Evolutionary conservation across 2,797 vertebrate genomes (phyloP), one percentile per base, ranked within the genome.

Genomic region (Numenius phaeopus): DNA sequence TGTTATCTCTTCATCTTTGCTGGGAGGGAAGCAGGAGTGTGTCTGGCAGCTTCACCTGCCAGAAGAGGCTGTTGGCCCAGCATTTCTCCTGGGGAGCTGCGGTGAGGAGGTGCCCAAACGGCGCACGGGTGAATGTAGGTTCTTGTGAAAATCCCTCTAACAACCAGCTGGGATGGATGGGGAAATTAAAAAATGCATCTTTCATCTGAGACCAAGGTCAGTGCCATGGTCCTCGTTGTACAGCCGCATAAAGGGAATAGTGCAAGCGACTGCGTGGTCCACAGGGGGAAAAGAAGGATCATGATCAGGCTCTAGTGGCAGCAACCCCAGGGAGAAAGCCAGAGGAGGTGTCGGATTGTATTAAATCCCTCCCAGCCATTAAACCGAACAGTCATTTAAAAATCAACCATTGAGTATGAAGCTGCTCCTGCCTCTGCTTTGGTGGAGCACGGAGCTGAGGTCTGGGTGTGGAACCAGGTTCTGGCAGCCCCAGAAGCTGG

Each of bases 61-160:
- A 40, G 73, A 50, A 22, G 72, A 49, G 40, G 24, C 21, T 46
- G 15, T 29, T 37, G 50, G 27, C 58, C 11, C 55, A 30, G 66
- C n/a, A 15, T 37, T 27, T 23, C n/a, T 44, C 46, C 46, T 12
- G 22, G 15, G 69, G 58, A 64, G 58, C 37, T 29, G 61, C 21
- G 9, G 20, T 4, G 21, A 58, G 50, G 27, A 18, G 39, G n/a
- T 13, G 12, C 1, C 3, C 14, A 37, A 79, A n/a, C 0, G 1
- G 55, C 10, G 13, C 24, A 9, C 0, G 2, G 30, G 14, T 34
- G 22, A 9, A 49, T n/a, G 58, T 2, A 14, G 40, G 42, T 29
- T 64, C 12, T 42, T 46, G 22, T 32, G 30, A 47, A 40, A 61
- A 72, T 30, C 59, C 29, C 15, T 64, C 24, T 15, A 19, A 37